Percentiles rank a stretch among this genome's conserved stretches.
Evolutionary conservation across 2,113 vertebrate genomes (phyloP).

Genomic region (Pleuronectes platessa): DNA sequence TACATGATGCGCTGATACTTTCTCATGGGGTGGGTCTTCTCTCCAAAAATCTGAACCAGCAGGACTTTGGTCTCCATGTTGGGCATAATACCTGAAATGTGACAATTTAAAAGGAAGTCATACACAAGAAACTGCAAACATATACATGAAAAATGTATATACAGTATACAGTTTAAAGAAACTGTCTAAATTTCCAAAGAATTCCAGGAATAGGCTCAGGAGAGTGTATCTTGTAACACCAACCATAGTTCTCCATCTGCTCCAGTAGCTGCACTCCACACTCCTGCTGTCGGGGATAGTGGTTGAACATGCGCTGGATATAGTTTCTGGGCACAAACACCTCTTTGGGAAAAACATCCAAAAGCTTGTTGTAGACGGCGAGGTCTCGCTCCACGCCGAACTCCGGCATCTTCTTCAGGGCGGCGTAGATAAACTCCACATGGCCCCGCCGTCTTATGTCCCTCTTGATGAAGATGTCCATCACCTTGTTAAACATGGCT

Average conservation of each 20-base stretch:
- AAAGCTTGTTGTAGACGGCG: constrained; percentile 86
- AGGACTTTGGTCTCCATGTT: constrained; percentile 88
- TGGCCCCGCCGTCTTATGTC: constrained; percentile 86
- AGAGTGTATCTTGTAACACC: constrained; percentile 2
- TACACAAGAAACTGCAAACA: too few relatives aligned
- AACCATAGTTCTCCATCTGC: constrained; percentile 91
- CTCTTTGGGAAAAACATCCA: constrained; percentile 92
- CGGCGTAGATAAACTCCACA: constrained; percentile 91
- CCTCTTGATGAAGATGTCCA: constrained; percentile 79
- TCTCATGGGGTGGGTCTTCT: constrained; percentile 85
- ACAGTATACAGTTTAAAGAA: not conserved
- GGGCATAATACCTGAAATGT: constrained; percentile 85
- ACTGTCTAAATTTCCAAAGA: not conserved
- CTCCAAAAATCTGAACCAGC: constrained; percentile 88
- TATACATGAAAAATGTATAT: too few relatives aligned
- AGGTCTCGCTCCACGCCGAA: constrained; percentile 88
- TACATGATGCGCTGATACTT: constrained; percentile 89
- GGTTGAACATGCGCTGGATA: constrained; percentile 89
- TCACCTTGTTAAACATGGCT: constrained; percentile 80
- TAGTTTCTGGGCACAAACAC: constrained; percentile 86
- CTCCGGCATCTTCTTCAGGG: constrained; percentile 87
- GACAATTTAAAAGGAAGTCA: not conserved
- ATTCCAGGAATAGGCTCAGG: not conserved
- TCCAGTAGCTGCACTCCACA: constrained; percentile 88
- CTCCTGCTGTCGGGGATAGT: constrained; percentile 92